These are phyloP conservation scores for Leptothorax acervorum DNA, from an alignment of 2,888 invertebrate species.

Conservation along the genomic window DNA sequence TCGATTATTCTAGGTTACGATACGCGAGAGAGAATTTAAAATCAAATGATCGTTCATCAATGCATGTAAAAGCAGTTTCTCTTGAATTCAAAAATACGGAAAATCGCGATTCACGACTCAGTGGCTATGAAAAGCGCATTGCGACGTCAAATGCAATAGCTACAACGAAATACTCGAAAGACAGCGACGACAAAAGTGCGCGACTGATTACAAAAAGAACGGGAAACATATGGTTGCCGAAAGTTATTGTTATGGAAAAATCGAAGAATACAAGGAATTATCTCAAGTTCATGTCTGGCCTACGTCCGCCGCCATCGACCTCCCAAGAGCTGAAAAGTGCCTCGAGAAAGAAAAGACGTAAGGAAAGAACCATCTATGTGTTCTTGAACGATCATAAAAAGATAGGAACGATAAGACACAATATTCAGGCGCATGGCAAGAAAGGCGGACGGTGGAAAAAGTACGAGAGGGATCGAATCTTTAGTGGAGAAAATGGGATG, in stretches of 20 bases:
- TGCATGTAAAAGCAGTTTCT: conserved; percentile 14
- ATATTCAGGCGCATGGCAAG: background rate
- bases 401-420: conserved; percentile 2
- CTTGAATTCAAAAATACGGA: conserved; percentile 36
- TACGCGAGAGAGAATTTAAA: background rate
- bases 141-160: conserved; percentile 14
- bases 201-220: background rate
- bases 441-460: background rate
- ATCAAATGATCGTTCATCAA: conserved; percentile 21
- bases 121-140: conserved; percentile 20
- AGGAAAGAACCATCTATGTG: background rate
- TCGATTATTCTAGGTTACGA: background rate
- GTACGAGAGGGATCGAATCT: background rate
- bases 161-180: background rate
- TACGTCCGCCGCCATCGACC: background rate
- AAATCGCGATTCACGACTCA: conserved; percentile 32
- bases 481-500: background rate
- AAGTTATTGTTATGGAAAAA: background rate
- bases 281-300: background rate
- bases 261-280: conserved; percentile 1
- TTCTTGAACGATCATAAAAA: conserved; percentile 2
- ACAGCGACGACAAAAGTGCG: conserved; percentile 2
- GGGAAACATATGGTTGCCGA: background rate
- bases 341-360: background rate
- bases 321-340: background rate